These are phyloP conservation scores for Campoplex nolae DNA, from an alignment of 2,888 invertebrate species.

Conservation along the genomic window DNA sequence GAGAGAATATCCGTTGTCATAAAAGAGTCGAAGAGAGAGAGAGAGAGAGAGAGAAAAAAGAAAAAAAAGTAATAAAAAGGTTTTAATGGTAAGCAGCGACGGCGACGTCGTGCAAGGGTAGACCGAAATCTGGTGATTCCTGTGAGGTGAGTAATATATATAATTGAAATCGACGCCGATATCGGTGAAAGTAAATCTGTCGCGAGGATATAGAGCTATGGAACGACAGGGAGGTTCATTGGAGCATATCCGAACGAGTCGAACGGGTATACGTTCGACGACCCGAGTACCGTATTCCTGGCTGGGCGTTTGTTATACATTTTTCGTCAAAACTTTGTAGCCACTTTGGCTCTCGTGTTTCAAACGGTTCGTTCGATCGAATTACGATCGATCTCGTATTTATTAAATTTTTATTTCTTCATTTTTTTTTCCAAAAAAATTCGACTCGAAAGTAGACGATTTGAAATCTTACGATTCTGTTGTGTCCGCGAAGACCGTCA, in stretches of 20 bases:
- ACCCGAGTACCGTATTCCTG: conserved; percentile 10
- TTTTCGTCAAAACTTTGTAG: neutral
- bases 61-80: neutral
- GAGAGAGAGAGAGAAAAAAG: neutral
- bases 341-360: neutral
- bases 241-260: conserved; percentile 57
- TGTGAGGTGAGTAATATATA: neutral
- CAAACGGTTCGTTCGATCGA: neutral
- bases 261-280: conserved; percentile 50
- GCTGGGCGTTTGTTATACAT: neutral
- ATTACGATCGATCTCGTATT: no score
- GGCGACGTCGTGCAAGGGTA: neutral
- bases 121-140: conserved; percentile 2
- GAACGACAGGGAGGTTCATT: conserved; percentile 53
- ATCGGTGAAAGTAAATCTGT: conserved; percentile 62
- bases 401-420: neutral
- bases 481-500: no score
- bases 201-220: conserved; percentile 13
- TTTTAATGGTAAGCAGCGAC: neutral
- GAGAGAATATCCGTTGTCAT: neutral
- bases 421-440: neutral
- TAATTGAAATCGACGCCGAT: conserved; percentile 20
- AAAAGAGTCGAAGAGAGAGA: neutral
- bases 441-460: neutral
- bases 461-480: no score